Evolutionary conservation across 2,113 vertebrate genomes (phyloP).

Genomic region (Emydura subglobosa): DNA sequence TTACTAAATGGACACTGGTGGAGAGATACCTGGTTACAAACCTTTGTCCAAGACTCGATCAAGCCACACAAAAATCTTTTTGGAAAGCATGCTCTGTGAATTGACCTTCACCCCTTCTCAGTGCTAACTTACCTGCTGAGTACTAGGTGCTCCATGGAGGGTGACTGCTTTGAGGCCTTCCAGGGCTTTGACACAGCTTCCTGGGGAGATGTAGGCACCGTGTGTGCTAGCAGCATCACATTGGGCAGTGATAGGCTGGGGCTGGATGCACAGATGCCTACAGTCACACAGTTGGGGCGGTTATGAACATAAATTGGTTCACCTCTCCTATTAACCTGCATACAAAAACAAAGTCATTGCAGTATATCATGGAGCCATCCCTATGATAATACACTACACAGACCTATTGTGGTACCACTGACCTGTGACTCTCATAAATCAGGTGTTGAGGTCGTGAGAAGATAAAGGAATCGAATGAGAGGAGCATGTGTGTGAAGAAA

Average conservation of each 20-base stretch:
- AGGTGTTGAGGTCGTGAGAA: neutral
- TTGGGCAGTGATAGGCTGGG: slow-evolving; percentile 27
- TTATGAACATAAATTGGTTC: slow-evolving; percentile 73
- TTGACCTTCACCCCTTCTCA: neutral
- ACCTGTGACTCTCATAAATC: neutral
- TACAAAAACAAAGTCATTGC: neutral
- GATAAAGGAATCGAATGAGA: neutral
- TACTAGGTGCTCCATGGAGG: slow-evolving; percentile 26
- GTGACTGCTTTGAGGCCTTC: neutral
- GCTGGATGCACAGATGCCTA: slow-evolving; percentile 62
- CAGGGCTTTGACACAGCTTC: neutral
- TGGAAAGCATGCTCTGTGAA: neutral
- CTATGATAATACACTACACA: neutral
- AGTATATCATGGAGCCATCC: neutral
- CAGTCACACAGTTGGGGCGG: slow-evolving; percentile 62
- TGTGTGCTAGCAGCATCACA: slow-evolving; percentile 62
- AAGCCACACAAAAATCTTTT: neutral
- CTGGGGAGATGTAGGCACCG: neutral
- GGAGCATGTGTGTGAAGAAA: neutral
- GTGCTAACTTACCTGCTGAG: slow-evolving; percentile 67
- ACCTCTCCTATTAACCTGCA: slow-evolving; percentile 70
- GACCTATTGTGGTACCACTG: neutral
- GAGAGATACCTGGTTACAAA: neutral
- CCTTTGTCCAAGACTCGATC: neutral
- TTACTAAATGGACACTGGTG: neutral